Evolutionary conservation across 2,888 invertebrate genomes (phyloP), one percentile per base, ranked within the genome.

Genomic region (Beris chalybata): DNA sequence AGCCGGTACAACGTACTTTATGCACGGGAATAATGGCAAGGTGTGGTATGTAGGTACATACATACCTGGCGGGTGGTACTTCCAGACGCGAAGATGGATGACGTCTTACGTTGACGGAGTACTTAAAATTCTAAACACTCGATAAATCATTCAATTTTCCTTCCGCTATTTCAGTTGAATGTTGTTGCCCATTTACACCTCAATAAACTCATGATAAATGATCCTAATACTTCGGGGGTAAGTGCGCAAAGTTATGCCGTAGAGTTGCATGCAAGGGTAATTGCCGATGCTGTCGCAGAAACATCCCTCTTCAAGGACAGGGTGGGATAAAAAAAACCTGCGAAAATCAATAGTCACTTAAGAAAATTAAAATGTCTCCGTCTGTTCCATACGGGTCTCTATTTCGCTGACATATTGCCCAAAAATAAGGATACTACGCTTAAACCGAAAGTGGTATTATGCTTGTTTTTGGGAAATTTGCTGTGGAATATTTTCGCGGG

Each of bases 101-200:
- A 61, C 61, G 50, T 61, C 38, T 50, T 61, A 13, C 43, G 61
- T 61, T 61, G 61, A 61, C 61, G 61, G 61, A 61, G 61, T 61
- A 61, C 61, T 61, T 61, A 61, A 61, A 61, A 61, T 61, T 61
- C 61, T 50, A 50, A 61, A 61, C 52, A 61, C 61, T 50, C 61
- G 61, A 61, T 61, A 61, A 61, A 61, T 61, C 61, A 61, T 61
- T 61, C 61, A 61, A 38, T 61, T 61, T 61, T 61, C 61, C 52
- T 32, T 48, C 50, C 52, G 38, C 61, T 61, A 52, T 61, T 61
- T 61, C 61, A 50, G 48, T 59, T 59, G 50, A 50, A 61, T 50
- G 50, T 61, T 61, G 61, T 61, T 32, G 45, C 61, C 38, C 61
- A 61, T 61, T 61, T 61, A 61, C 61, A 61, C 61, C 61, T 61